Evolutionary conservation across 2,888 invertebrate species (phyloP), one percentile per base, ranked within the genome.

Genomic region (Leucoptera coffeella): DNA sequence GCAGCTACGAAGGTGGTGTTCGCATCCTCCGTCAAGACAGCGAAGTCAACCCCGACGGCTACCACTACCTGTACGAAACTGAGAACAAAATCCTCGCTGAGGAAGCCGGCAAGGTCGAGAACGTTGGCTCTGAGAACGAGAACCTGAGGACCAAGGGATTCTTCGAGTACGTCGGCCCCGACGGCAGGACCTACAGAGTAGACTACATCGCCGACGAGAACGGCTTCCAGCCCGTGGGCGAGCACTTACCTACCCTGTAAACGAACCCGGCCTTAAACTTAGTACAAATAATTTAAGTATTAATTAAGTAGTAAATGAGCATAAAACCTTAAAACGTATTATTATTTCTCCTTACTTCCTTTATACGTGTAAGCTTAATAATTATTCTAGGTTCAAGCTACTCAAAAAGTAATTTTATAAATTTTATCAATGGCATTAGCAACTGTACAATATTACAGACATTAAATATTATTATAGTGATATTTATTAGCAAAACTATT

Each of bases 191-290:
- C 12, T 69, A 67, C 50, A 57, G 67, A 34, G 67, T 69, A 2
- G 69, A 69, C 39, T 69, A 69, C 41, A 57, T 50, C 20, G 69
- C 69, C 17, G 67, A 67, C 24, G 67, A 69, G 34, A 65, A 62
- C 27, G 69, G 69, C 12, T 69, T 62, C 43, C 31, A 47, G 2
- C 47, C 69, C 3, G 25, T 32, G 11, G 67, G 62, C 3, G 56
- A 45, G 28, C 69, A 67, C 32, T 38, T 67, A 29, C 67, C 65
- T 26, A 30, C n/a, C n/a, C n/a, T n/a, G n/a, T n/a, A n/a, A n/a
- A n/a, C n/a, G n/a, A n/a, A n/a, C n/a, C n/a, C n/a, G n/a, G n/a
- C n/a, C n/a, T n/a, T n/a, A n/a, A n/a, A n/a, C n/a, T n/a, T n/a
- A n/a, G n/a, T n/a, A n/a, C n/a, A n/a, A n/a, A n/a, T n/a, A n/a